Conservation (phyloP, 2,888 invertebrate genomes). For the Ormyrus pomaceus region DNA sequence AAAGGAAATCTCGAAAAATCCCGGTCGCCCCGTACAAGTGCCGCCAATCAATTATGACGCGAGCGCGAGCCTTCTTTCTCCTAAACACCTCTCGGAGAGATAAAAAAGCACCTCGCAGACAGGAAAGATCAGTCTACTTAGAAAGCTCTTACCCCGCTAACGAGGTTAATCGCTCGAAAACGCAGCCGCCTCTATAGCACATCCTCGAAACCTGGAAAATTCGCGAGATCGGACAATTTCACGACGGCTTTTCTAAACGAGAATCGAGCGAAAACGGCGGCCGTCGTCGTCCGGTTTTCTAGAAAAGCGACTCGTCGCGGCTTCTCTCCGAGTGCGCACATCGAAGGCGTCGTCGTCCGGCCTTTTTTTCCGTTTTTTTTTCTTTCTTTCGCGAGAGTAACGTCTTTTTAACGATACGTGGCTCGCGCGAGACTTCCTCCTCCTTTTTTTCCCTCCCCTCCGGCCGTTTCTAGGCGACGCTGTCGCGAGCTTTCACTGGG, state of each 20-base stretch:
- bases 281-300: conserved; percentile 23
- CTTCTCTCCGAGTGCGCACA: too few relatives aligned
- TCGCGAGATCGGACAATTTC: conserved; percentile 36
- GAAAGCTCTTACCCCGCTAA: conserved; percentile 45
- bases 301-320: neutral
- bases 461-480: conserved; percentile 4
- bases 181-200: neutral
- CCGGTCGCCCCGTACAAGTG: too few relatives aligned
- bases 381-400: neutral
- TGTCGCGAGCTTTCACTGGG: conserved; percentile 41
- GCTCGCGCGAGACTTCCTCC: neutral
- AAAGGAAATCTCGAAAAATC: too few relatives aligned
- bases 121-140: conserved; percentile 14
- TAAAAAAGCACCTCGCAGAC: neutral
- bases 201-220: conserved; percentile 27
- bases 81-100: neutral
- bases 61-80: neutral
- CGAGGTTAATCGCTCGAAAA: conserved; percentile 49
- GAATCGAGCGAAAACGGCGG: conserved; percentile 25
- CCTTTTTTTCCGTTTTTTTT: too few relatives aligned
- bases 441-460: neutral
- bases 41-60: conserved; percentile 32
- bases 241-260: conserved; percentile 48
- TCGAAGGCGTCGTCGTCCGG: too few relatives aligned
- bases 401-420: neutral